Percentiles rank a stretch among this genome's conserved stretches.
phyloP scores from a whole-genome alignment of 2,113 vertebrate genomes.

The Tangachromis dhanisi region DNA sequence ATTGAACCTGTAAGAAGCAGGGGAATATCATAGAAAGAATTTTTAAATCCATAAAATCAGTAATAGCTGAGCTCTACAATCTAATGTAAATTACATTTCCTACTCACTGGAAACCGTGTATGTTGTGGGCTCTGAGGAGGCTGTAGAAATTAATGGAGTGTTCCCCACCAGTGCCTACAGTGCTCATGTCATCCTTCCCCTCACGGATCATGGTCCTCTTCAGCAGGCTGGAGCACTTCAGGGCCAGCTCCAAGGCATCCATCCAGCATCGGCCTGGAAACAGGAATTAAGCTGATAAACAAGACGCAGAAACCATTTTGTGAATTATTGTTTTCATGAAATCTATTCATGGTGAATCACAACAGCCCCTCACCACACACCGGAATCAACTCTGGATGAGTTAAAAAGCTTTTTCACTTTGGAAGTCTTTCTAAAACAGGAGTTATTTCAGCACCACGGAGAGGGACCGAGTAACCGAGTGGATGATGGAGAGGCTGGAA shows the following conservation, averaged over 20 bases:
- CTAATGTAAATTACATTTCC: background rate
- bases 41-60: background rate
- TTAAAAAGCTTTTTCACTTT: background rate
- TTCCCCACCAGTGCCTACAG: slow-evolving; percentile 72
- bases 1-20: slow-evolving; percentile 74
- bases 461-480: background rate
- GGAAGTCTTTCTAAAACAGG: background rate
- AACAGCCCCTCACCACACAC: background rate
- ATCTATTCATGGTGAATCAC: background rate
- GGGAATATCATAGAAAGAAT: background rate
- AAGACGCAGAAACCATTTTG: background rate
- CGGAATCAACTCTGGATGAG: background rate
- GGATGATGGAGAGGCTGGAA: background rate
- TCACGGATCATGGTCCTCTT: slow-evolving; percentile 98
- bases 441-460: slow-evolving; percentile 22
- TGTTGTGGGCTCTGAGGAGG: slow-evolving; percentile 88
- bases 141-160: slow-evolving; percentile 89
- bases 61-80: background rate
- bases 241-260: slow-evolving; percentile 95
- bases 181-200: slow-evolving; percentile 88
- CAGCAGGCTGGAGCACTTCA: slow-evolving; percentile 94
- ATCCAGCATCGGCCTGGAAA: slow-evolving; percentile 93
- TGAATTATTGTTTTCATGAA: background rate
- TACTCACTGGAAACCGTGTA: slow-evolving; percentile 88
- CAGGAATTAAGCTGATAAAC: background rate